Evolutionary conservation across 2,797 vertebrate species (phyloP).

Genomic region (Tenualosa thibaudeaui): DNA sequence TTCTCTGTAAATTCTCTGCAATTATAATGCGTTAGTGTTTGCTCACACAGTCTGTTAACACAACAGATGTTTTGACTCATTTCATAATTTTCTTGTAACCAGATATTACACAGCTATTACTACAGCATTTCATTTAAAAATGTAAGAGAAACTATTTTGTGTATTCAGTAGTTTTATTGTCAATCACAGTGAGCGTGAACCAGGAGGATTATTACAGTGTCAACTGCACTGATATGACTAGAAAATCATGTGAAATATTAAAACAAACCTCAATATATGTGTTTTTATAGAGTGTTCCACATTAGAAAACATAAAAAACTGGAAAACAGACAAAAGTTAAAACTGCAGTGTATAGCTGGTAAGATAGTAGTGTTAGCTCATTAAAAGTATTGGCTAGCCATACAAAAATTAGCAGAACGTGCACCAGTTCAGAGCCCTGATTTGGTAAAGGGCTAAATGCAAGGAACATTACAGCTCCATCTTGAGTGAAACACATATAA

Average conservation of each 20-base stretch:
- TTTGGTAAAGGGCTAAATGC: not conserved
- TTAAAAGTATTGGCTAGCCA: not conserved
- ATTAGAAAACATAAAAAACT: conserved; percentile 34
- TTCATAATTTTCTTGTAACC: not conserved
- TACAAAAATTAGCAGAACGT: conserved; percentile 1
- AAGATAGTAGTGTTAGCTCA: conserved; percentile 4
- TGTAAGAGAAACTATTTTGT: not conserved
- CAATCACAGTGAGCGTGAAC: conserved; percentile 16
- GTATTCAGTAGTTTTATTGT: conserved; percentile 11
- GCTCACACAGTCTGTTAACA: not conserved
- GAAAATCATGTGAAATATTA: conserved; percentile 30
- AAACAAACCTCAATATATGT: not conserved
- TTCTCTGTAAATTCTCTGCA: not conserved
- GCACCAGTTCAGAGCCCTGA: not conserved
- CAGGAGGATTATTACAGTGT: not conserved
- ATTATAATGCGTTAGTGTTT: not conserved
- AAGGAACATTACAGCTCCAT: not conserved
- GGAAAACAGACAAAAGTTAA: conserved; percentile 23
- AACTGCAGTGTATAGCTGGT: conserved; percentile 18
- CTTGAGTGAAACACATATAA: not conserved
- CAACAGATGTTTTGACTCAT: not conserved
- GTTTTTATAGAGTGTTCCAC: conserved; percentile 7
- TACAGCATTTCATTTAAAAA: not conserved
- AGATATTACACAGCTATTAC: not conserved
- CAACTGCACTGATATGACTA: not conserved